Evolutionary conservation across 2,888 invertebrate species (phyloP).

Genomic region (Campopleginae sp.): DNA sequence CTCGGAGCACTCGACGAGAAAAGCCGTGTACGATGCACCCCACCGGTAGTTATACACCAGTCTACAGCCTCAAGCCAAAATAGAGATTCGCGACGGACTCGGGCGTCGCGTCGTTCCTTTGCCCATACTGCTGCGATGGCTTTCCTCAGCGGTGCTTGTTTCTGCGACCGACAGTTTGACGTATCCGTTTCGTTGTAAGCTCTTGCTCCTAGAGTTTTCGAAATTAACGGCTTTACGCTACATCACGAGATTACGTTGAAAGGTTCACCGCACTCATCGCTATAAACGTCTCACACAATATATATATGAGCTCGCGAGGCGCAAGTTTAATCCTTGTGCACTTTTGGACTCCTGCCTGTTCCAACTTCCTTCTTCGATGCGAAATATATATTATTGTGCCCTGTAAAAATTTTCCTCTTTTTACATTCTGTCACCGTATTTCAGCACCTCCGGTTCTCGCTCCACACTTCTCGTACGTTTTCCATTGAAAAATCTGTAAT

Average conservation of each 20-base stretch:
- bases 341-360: background rate
- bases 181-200: slow-evolving; percentile 5
- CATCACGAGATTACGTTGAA: background rate
- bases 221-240: background rate
- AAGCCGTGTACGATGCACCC: slow-evolving; percentile 24
- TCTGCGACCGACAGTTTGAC: slow-evolving; percentile 18
- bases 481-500: slow-evolving; percentile 45
- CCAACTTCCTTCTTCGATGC: background rate
- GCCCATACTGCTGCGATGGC: background rate
- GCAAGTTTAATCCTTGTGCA: background rate
- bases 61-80: slow-evolving; percentile 3
- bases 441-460: background rate
- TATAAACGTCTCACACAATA: background rate
- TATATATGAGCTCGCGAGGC: background rate
- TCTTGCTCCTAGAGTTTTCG: background rate
- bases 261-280: background rate
- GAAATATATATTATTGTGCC: background rate
- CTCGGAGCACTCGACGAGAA: slow-evolving; percentile 27
- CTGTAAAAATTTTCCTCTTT: background rate
- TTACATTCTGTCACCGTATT: background rate
- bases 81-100: slow-evolving; percentile 6
- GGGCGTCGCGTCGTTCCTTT: background rate
- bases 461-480: slow-evolving; percentile 8
- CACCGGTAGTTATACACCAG: slow-evolving; percentile 19
- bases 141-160: slow-evolving; percentile 1